Percentiles rank a stretch among this genome's conserved stretches.
Conservation (phyloP, 2,888 invertebrate genomes). For the Callimorpha dominula region DNA sequence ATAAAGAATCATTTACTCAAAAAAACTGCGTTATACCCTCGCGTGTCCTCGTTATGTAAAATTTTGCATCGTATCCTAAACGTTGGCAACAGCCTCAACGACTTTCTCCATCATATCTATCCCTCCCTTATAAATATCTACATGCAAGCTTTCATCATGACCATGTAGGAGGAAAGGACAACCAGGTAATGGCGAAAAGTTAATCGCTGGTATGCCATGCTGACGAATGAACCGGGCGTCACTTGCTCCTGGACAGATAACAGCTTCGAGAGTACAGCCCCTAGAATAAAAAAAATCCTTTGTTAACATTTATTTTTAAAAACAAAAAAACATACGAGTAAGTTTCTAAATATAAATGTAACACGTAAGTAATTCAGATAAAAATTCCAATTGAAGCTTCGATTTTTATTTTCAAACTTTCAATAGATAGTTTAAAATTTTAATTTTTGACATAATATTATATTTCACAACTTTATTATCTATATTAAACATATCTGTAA, state of each 20-base stretch:
- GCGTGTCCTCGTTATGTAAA: too few species aligned
- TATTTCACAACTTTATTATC: too few species aligned
- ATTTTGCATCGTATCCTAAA: neutral
- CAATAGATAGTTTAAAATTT: too few species aligned
- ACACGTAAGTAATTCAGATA: too few species aligned
- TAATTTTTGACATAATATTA: too few species aligned
- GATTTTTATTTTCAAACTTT: too few species aligned
- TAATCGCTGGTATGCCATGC: constrained; percentile 91
- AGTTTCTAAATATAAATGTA: too few species aligned
- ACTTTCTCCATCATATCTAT: constrained; percentile 91
- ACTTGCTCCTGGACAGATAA: constrained; percentile 94
- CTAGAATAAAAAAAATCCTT: constrained; percentile 47
- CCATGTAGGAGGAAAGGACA: constrained; percentile 92
- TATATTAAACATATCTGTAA: too few species aligned
- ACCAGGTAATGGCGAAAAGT: constrained; percentile 93
- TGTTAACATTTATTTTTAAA: neutral
- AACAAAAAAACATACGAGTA: too few species aligned
- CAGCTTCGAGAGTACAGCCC: constrained; percentile 56
- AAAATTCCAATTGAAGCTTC: too few species aligned
- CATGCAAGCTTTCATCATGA: constrained; percentile 93
- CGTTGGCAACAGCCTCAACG: constrained; percentile 87
- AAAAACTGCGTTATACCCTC: too few species aligned
- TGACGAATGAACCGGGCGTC: constrained; percentile 93
- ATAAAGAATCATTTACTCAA: too few species aligned
- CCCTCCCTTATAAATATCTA: constrained; percentile 90